Percentiles rank a stretch among this genome's conserved stretches.
Conservation (phyloP, 30 jellyfish, hydroid and myxozoan species). For the Pseudorhiza aurosa region DNA sequence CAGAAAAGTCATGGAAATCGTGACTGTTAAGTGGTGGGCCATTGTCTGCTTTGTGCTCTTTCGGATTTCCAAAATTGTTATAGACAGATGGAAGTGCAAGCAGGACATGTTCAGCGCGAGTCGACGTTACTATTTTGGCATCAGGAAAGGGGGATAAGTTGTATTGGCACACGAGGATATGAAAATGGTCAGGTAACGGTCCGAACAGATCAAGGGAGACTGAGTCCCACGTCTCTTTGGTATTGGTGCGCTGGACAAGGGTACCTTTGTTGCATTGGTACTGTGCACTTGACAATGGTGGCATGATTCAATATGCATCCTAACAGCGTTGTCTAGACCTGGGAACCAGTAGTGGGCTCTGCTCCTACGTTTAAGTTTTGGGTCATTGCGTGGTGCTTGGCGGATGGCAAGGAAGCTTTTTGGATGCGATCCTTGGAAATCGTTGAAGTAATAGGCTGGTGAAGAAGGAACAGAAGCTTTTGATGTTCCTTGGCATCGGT, state of each 20-base stretch:
- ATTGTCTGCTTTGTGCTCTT: slow-evolving; percentile 48
- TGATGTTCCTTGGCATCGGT: neutral
- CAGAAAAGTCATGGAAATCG: slow-evolving; percentile 16
- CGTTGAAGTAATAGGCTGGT: slow-evolving; percentile 20
- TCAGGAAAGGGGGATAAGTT: slow-evolving; percentile 44
- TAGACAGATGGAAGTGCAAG: slow-evolving; percentile 20
- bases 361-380: slow-evolving; percentile 1
- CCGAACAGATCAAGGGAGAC: slow-evolving; percentile 50
- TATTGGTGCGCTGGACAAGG: neutral
- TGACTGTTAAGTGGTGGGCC: slow-evolving; percentile 53
- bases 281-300: slow-evolving; percentile 7
- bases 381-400: slow-evolving; percentile 28
- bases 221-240: slow-evolving; percentile 19
- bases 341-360: slow-evolving; percentile 32
- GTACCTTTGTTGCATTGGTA: neutral
- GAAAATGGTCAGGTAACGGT: slow-evolving; percentile 44
- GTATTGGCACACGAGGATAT: slow-evolving; percentile 15
- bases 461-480: slow-evolving; percentile 2
- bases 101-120: slow-evolving; percentile 37
- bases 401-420: slow-evolving; percentile 11
- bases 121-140: slow-evolving; percentile 49
- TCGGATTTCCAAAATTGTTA: neutral
- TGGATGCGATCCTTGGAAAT: slow-evolving; percentile 16
- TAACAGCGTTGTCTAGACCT: slow-evolving; percentile 13
- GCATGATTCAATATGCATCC: neutral